Evolutionary conservation across 2,797 vertebrate species (phyloP), one percentile per base, ranked within the genome.

Genomic region (Enteromius anoplus): DNA sequence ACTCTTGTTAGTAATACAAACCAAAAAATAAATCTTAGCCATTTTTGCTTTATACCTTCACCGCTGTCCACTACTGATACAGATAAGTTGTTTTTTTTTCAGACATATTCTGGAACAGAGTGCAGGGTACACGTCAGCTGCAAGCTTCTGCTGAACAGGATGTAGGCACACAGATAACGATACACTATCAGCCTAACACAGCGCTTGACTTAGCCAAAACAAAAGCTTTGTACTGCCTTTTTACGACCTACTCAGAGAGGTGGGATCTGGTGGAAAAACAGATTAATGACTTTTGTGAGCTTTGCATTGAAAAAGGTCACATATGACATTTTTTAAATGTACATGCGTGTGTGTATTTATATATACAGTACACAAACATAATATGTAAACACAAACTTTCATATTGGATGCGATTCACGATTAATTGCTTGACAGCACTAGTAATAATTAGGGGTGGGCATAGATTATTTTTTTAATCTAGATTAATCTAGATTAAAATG

Each of bases 141-240:
- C 68, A 68, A 49, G 53, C 66, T 47, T 70, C 49, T 58, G 78
- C 26, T 15, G 26, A 68, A 75, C 72, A 85, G 72, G 72, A 85
- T 77, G 65, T 53, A 77, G 72, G 71, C 65, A 12, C 34, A 34
- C 45, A 81, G 80, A 81, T 68, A 81, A 51, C 21, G 69, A 82
- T 68, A 69, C 49, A 21, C 71, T 78, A 86, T 84, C 51, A 79
- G 68, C 42, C 42, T 42, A 42, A 42, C 62, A 82, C 51, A 10
- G 14, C 14, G 4, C 26, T 12, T 66, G 40, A 51, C 23, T 68
- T 26, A 55, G 60, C 37, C 62, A 47, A 60, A 66, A 26, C 29
- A 62, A 62, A 29, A 40, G 64, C 40, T 60, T 42, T 40, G 11
- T 26, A 42, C 17, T 60, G 26, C 29, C 47, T 47, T 23, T 62